Percentiles rank a stretch among this genome's conserved stretches.
Conservation (phyloP, 2,113 vertebrate genomes). For the Ursus arctos region DNA sequence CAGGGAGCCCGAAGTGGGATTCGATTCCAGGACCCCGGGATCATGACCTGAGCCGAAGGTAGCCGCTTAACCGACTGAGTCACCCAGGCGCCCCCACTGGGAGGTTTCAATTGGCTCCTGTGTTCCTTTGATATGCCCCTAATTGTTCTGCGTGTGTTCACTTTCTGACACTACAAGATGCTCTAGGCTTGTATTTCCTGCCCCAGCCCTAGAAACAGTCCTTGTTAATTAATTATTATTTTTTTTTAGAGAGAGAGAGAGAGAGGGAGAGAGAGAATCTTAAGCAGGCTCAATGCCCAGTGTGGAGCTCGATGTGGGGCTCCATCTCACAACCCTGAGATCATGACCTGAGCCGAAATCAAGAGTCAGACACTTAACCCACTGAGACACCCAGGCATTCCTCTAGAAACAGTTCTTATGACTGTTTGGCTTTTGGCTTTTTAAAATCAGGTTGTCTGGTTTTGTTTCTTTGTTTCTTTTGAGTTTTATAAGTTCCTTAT, state of each 20-base stretch:
- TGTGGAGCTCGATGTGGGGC: not conserved
- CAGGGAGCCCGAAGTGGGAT: too few species aligned
- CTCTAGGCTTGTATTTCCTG: not conserved
- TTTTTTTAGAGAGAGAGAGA: not conserved
- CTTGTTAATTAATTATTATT: too few species aligned
- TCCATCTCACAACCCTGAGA: not conserved
- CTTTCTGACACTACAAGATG: not conserved
- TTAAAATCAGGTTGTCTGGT: not conserved
- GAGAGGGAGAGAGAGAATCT: not conserved
- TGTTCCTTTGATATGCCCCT: not conserved
- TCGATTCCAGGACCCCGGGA: too few species aligned
- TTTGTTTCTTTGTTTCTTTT: not conserved
- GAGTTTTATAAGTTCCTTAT: not conserved
- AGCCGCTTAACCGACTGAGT: too few species aligned
- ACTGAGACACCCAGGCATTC: not conserved
- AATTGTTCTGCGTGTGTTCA: not conserved
- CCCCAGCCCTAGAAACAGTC: not conserved
- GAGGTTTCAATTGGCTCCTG: not conserved
- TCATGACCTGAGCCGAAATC: not conserved
- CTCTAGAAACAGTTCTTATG: not conserved
- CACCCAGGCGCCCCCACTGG: too few species aligned
- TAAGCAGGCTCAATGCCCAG: not conserved
- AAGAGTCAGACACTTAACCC: not conserved
- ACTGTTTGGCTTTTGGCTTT: too few species aligned
- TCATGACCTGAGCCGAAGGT: too few species aligned